Percentiles rank a stretch among this genome's conserved stretches.
phyloP scores from a whole-genome alignment of 2,888 invertebrate species.

The Sminthurides aquaticus region DNA sequence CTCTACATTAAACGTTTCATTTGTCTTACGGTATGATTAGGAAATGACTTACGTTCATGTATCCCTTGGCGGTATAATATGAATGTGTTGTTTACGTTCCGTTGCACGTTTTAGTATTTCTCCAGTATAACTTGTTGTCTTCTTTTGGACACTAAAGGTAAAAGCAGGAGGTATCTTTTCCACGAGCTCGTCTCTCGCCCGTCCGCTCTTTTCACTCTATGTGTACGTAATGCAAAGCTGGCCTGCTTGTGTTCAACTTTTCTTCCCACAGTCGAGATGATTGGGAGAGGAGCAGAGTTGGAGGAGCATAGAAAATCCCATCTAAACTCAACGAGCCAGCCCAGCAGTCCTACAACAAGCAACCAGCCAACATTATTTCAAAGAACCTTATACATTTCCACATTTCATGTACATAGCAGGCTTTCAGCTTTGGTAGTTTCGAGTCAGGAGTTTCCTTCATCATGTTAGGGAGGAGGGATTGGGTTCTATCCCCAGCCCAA shows the following conservation, averaged over 20 bases:
- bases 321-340: background rate
- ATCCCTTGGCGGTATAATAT: background rate
- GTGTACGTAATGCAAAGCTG: conserved; percentile 8
- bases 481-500: background rate
- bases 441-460: too few species aligned
- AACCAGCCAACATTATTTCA: too few species aligned
- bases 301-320: background rate
- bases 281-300: background rate
- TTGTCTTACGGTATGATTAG: too few species aligned
- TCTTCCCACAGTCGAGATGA: background rate
- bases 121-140: background rate
- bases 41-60: too few species aligned
- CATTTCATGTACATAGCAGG: background rate
- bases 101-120: background rate
- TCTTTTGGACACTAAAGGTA: background rate
- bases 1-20: too few species aligned
- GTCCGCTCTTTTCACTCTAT: conserved; percentile 9
- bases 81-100: background rate
- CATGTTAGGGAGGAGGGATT: too few species aligned
- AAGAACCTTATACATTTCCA: background rate
- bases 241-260: background rate
- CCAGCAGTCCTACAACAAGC: too few species aligned
- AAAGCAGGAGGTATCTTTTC: background rate
- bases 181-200: conserved; percentile 7
- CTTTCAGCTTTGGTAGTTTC: background rate